Evolutionary conservation across 2,888 invertebrate species (phyloP).

Genomic region (Balanococcus diminutus): DNA sequence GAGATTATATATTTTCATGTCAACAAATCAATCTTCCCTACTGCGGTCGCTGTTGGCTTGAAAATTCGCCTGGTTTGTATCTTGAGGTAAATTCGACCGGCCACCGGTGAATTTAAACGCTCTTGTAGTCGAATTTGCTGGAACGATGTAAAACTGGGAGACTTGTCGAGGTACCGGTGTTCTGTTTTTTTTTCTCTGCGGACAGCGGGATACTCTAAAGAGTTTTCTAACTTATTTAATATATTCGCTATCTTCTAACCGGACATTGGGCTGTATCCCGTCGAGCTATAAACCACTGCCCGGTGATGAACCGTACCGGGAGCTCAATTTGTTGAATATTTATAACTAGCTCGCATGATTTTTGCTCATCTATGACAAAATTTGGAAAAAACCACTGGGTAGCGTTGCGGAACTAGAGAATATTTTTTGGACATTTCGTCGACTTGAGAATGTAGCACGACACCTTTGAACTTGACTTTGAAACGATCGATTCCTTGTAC

Average conservation of each 20-base stretch:
- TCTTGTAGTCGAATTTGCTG: neutral
- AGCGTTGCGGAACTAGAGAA: neutral
- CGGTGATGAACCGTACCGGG: neutral
- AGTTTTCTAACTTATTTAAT: neutral
- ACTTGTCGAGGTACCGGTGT: neutral
- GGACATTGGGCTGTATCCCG: neutral
- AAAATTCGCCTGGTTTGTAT: neutral
- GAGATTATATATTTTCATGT: slow-evolving; percentile 15
- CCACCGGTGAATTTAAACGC: neutral
- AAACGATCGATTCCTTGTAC: neutral
- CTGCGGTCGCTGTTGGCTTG: neutral
- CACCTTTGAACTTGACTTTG: neutral
- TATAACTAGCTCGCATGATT: neutral
- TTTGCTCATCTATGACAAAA: neutral
- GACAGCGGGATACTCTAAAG: slow-evolving; percentile 2
- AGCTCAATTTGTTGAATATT: slow-evolving; percentile 1
- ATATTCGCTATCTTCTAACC: neutral
- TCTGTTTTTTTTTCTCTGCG: neutral
- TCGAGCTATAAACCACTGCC: neutral
- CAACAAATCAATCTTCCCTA: slow-evolving; percentile 1
- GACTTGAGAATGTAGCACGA: neutral
- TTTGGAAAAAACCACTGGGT: neutral
- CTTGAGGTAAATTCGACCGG: neutral
- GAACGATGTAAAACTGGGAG: neutral
- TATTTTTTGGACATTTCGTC: neutral